These are phyloP conservation scores for Melinaea menophilus DNA, from an alignment of 2,888 invertebrate genomes.

Conservation along the genomic window DNA sequence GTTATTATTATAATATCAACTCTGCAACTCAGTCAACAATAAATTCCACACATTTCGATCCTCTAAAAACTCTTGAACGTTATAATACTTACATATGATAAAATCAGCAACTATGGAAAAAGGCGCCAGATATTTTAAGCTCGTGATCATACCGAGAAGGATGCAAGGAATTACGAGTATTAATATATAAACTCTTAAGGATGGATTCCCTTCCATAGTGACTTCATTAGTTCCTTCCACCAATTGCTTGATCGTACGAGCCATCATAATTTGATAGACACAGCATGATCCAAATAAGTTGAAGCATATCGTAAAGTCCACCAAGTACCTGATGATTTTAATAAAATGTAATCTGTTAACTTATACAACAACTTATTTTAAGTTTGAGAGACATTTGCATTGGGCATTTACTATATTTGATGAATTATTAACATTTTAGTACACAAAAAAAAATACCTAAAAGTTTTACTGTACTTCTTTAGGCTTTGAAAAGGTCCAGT, in stretches of 20 bases:
- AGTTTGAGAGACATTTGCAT: too few relatives aligned
- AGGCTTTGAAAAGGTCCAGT: conserved; percentile 39
- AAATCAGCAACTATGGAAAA: conserved; percentile 49
- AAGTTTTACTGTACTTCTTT: conserved; percentile 34
- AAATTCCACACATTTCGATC: too few relatives aligned
- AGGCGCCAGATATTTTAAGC: conserved; percentile 50
- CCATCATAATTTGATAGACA: conserved; percentile 43
- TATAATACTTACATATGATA: conserved; percentile 41
- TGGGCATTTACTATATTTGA: too few relatives aligned
- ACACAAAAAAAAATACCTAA: conserved; percentile 38
- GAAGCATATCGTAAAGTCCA: conserved; percentile 40
- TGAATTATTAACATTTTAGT: too few relatives aligned
- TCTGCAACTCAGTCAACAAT: too few relatives aligned
- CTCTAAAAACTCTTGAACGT: too few relatives aligned
- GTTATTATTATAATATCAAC: too few relatives aligned
- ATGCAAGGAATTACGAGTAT: conserved; percentile 43
- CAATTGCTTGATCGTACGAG: conserved; percentile 43
- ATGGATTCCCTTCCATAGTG: conserved; percentile 29
- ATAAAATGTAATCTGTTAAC: not conserved
- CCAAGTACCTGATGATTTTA: conserved; percentile 19
- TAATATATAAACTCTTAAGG: conserved; percentile 38
- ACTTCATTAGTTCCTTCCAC: conserved; percentile 35
- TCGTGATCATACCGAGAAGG: conserved; percentile 45
- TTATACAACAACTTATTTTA: too few relatives aligned
- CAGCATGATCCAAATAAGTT: conserved; percentile 48